These are phyloP conservation scores for Hoplias malabaricus DNA, from an alignment of 2,113 vertebrate species.

Conservation along the genomic window DNA sequence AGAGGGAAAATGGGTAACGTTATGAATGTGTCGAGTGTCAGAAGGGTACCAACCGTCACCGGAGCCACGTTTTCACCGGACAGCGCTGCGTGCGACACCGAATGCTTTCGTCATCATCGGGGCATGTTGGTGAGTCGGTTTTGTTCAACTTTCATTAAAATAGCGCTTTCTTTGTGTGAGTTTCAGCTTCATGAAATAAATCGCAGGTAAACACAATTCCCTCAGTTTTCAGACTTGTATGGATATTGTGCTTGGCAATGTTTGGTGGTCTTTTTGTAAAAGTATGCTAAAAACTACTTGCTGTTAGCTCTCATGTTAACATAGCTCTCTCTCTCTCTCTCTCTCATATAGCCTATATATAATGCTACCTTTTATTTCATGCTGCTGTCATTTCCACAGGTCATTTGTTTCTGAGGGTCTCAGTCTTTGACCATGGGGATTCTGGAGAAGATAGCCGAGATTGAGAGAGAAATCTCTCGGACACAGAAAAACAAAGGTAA, in stretches of 20 bases:
- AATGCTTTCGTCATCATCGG: constrained; percentile 51
- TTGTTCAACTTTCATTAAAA: constrained; percentile 8
- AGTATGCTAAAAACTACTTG: constrained; percentile 12
- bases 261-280: neutral
- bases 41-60: neutral
- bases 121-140: constrained; percentile 62
- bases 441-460: constrained; percentile 92
- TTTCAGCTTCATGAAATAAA: neutral
- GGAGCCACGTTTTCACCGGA: constrained; percentile 55
- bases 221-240: neutral
- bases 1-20: neutral
- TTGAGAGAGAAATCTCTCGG: constrained; percentile 93
- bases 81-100: constrained; percentile 8
- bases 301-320: constrained; percentile 40
- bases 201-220: neutral
- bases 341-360: too few species aligned
- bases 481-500: constrained; percentile 97
- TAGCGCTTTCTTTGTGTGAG: neutral
- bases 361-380: constrained; percentile 60
- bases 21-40: neutral
- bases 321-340: neutral
- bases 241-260: neutral
- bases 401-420: neutral
- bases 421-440: constrained; percentile 82
- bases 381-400: constrained; percentile 22